A percentile compares a stretch with the other conserved stretches of the same genome.
Evolutionary conservation across 2,888 invertebrate species (phyloP).

Genomic region (Tinea semifulvella): DNA sequence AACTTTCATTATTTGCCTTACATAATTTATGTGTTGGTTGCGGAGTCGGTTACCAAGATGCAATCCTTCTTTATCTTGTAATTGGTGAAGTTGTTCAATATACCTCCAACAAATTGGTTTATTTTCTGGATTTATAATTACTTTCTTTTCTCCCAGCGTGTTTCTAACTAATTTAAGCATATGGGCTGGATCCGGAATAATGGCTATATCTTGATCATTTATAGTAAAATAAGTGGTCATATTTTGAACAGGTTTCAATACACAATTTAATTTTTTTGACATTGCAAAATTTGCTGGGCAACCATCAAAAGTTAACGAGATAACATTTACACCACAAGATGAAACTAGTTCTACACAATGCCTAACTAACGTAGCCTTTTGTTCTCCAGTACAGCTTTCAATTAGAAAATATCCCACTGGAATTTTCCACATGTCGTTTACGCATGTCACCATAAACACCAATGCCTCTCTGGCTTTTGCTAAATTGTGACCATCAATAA

Average conservation of each 20-base stretch:
- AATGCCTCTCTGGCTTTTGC: constrained; percentile 6
- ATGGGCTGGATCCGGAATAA: constrained; percentile 16
- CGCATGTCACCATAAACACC: constrained; percentile 3
- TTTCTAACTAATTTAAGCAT: constrained; percentile 16
- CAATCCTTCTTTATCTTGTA: constrained; percentile 1
- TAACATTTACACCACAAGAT: background rate
- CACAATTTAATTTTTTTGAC: background rate
- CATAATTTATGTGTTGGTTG: background rate
- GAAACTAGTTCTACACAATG: background rate
- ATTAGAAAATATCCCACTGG: constrained; percentile 11
- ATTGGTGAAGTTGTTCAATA: background rate
- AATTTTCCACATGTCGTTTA: constrained; percentile 5
- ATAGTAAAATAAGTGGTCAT: background rate
- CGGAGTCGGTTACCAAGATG: background rate
- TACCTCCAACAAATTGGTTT: background rate
- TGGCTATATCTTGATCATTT: background rate
- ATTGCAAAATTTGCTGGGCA: constrained; percentile 6
- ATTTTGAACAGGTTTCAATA: background rate
- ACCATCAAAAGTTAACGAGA: constrained; percentile 9
- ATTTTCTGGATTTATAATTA: background rate
- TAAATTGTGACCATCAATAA: background rate
- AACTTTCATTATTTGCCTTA: constrained; percentile 9
- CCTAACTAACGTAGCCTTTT: background rate
- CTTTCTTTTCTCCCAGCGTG: constrained; percentile 14
- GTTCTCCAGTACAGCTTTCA: constrained; percentile 1